These are phyloP conservation scores for Augochlorella aurata DNA, from an alignment of 2,888 invertebrate species.

Conservation along the genomic window DNA sequence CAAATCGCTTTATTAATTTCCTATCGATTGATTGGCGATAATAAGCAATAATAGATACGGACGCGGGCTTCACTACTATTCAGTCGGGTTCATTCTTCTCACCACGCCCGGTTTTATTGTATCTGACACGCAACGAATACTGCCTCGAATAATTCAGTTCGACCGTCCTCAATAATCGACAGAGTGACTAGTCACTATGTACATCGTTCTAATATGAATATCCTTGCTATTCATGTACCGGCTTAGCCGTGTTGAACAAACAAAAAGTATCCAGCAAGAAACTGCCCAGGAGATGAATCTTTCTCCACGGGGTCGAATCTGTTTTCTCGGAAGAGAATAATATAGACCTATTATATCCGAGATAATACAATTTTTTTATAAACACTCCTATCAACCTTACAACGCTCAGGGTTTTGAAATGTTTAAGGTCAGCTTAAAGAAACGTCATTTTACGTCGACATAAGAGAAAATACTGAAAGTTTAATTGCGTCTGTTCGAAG, in stretches of 20 bases:
- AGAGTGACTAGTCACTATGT: slow-evolving; percentile 69
- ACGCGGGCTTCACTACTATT: slow-evolving; percentile 27
- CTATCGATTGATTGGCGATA: slow-evolving; percentile 22
- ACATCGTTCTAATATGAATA: slow-evolving; percentile 62
- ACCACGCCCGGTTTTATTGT: slow-evolving; percentile 47
- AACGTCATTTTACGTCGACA: too few relatives aligned
- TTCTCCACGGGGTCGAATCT: background rate
- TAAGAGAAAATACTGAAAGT: too few relatives aligned
- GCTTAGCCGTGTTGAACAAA: background rate
- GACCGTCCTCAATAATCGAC: slow-evolving; percentile 65
- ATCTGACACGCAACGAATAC: slow-evolving; percentile 46
- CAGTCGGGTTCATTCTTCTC: slow-evolving; percentile 36
- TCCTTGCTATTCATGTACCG: slow-evolving; percentile 31
- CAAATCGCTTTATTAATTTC: slow-evolving; percentile 61
- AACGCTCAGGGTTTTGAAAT: too few relatives aligned
- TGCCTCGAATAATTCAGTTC: slow-evolving; percentile 71
- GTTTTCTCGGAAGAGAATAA: background rate
- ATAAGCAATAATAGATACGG: slow-evolving; percentile 14
- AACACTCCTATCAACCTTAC: too few relatives aligned
- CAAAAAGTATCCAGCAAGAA: slow-evolving; percentile 1
- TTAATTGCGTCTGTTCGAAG: too few relatives aligned
- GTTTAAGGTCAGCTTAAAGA: too few relatives aligned
- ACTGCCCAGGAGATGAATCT: background rate
- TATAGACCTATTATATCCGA: too few relatives aligned
- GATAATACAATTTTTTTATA: too few relatives aligned